phyloP scores from a whole-genome alignment of 1,140 invertebrate species.

The Achroia grisella region DNA sequence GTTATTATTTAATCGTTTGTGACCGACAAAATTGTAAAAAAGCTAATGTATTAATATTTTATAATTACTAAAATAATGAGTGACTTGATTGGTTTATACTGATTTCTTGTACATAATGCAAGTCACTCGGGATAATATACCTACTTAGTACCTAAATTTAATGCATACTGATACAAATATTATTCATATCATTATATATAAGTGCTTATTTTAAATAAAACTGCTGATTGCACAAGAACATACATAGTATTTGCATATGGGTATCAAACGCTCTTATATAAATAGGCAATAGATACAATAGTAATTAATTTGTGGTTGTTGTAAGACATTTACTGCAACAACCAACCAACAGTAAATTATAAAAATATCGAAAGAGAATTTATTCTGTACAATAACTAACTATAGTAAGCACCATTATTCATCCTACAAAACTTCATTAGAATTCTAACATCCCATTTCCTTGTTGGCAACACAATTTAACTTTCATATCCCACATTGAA shows the following conservation, averaged over 20 bases:
- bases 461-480: constrained; percentile 29
- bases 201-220: neutral
- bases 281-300: constrained; percentile 8
- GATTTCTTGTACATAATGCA: constrained; percentile 19
- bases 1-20: constrained; percentile 69
- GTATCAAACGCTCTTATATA: neutral
- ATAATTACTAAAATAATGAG: constrained; percentile 33
- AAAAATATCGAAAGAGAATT: constrained; percentile 63
- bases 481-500: constrained; percentile 8
- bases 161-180: constrained; percentile 4
- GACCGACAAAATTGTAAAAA: constrained; percentile 54
- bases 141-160: constrained; percentile 5
- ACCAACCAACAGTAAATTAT: constrained; percentile 36
- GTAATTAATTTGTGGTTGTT: constrained; percentile 2
- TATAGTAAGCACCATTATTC: constrained; percentile 67
- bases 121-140: constrained; percentile 10
- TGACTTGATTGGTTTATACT: constrained; percentile 37
- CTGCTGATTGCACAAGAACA: constrained; percentile 38
- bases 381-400: constrained; percentile 70
- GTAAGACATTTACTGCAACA: neutral
- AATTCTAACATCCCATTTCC: constrained; percentile 13
- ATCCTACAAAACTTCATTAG: constrained; percentile 37
- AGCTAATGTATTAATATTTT: constrained; percentile 28
- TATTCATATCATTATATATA: constrained; percentile 1
- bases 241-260: neutral